Evolutionary conservation across 2,113 vertebrate genomes (phyloP), one percentile per base, ranked within the genome.

Genomic region (Hippocampus comes): DNA sequence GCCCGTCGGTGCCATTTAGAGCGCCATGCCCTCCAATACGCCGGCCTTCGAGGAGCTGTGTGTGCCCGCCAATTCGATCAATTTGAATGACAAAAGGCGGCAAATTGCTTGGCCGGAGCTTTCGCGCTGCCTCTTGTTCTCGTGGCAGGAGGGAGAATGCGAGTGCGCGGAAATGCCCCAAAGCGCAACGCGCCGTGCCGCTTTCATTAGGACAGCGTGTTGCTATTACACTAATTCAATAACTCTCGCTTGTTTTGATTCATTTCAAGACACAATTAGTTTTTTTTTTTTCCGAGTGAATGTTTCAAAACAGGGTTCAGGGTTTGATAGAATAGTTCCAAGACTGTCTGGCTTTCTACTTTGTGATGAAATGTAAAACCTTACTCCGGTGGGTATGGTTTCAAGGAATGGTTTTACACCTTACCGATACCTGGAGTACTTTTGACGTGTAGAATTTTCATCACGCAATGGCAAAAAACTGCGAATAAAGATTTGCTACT

Each of bases 1-100:
- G 69, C 77, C 81, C 78, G 63, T 82, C 78, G 76, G 41, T 79
- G 72, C 77, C 66, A 77, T 82, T 73, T 81, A 25, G 63, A 72
- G 78, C 60, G 27, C 73, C 42, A 65, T 68, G 79, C 57, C 81
- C 78, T 87, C 77, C 73, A 57, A 81, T 76, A 73, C 65, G 70
- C 67, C 70, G 2, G 74, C 61, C 49, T 67, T 76, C 77, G 70
- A 55, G 20, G 71, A 76, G 76, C 72, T 63, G 63, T 66, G 55
- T 17, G 63, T 43, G n/a, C 64, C 72, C 78, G 84, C 81, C 76
- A 59, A 53, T 83, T 80, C 66, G 34, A 34, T 25, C 73, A 71
- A 71, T 83, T 76, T 78, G 63, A 82, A 71, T 78, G 70, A 76
- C 73, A 78, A 56, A 56, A 80, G 73, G 55, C 30, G 48, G 23